Percentiles rank a stretch among this genome's conserved stretches.
Conservation (phyloP, 2,113 vertebrate species). For the Anser brachyrhynchus region DNA sequence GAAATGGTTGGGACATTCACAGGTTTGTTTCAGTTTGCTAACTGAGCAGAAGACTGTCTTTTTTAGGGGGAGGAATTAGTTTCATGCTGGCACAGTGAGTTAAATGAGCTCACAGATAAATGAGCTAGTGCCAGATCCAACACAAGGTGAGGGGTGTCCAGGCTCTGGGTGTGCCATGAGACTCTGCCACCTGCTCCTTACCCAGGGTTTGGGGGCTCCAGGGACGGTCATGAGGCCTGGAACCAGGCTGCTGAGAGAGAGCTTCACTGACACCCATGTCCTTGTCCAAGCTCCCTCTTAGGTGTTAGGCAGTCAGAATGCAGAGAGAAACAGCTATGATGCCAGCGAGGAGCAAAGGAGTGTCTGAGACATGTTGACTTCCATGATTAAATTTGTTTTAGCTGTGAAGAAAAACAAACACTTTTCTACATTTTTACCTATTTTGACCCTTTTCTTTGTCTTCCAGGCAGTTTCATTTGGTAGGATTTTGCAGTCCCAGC, state of each 20-base stretch:
- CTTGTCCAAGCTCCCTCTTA: no score
- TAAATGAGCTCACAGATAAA: background rate
- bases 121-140: background rate
- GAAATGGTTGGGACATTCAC: rapidly evolving
- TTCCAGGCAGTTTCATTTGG: background rate
- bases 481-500: background rate
- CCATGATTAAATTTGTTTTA: background rate
- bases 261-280: background rate
- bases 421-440: background rate
- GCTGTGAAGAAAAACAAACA: background rate
- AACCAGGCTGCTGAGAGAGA: background rate
- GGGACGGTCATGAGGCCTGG: rapidly evolving
- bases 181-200: background rate
- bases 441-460: background rate
- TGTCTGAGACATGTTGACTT: background rate
- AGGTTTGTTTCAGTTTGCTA: background rate
- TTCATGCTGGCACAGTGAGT: background rate
- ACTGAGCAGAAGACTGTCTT: background rate
- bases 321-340: no score
- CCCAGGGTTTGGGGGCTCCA: background rate
- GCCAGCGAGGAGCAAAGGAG: background rate
- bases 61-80: background rate
- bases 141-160: rapidly evolving
- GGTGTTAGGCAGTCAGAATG: no score
- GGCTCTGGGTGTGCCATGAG: background rate